Evolutionary conservation across 2,113 vertebrate species (phyloP).

Genomic region (Diadophis punctatus): DNA sequence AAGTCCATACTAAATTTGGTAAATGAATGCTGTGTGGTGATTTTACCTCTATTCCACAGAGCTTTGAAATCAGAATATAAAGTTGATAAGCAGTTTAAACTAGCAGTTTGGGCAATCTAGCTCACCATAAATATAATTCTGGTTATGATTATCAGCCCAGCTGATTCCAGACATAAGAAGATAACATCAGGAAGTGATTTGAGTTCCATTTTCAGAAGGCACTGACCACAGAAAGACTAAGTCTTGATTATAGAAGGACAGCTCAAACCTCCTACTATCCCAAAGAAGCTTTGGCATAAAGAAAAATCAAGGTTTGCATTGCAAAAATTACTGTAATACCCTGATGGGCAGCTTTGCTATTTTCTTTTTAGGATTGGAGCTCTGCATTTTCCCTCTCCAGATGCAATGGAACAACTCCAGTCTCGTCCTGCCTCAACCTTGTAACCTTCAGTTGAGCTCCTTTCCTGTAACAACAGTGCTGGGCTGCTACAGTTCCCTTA

Average conservation of each 20-base stretch:
- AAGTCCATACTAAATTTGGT: background rate
- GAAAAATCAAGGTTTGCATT: background rate
- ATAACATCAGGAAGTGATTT: background rate
- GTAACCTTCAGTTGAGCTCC: background rate
- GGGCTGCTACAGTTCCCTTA: background rate
- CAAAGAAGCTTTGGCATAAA: background rate
- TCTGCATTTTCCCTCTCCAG: background rate
- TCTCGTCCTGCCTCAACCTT: background rate
- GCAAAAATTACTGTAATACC: background rate
- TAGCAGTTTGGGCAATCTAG: background rate
- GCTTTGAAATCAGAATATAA: background rate
- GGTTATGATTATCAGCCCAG: conserved; percentile 9
- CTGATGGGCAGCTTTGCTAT: background rate
- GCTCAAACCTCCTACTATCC: background rate
- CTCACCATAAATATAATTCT: background rate
- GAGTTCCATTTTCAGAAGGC: background rate
- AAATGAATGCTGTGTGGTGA: background rate
- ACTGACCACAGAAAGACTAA: background rate
- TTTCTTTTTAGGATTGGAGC: background rate
- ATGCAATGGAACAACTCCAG: background rate
- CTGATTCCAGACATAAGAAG: no score
- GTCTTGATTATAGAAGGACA: background rate
- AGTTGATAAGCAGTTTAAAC: background rate
- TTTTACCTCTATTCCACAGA: background rate
- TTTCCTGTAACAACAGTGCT: background rate